Evolutionary conservation across 2,888 invertebrate species (phyloP), one percentile per base, ranked within the genome.

Genomic region (Xestia xanthographa): DNA sequence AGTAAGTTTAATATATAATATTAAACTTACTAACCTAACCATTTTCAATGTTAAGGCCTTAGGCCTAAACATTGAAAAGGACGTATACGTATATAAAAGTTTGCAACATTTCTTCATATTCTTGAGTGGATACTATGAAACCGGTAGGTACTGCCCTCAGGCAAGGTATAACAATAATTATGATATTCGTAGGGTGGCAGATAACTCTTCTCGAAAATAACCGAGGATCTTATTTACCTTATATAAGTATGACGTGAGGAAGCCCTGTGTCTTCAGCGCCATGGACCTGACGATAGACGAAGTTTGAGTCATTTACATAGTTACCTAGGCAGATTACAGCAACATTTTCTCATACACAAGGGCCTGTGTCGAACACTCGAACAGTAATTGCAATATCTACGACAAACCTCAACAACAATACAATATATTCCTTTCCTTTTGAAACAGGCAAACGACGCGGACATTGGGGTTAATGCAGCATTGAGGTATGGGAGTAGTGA

Each of bases 381-480:
- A 38, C 22, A 62, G 22, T 34, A 34, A 34, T 34, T 34, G 34
- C 34, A 34, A 34, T 34, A 34, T 34, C 34, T 34, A 34, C 34
- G 34, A 34, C 34, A 34, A 34, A 34, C 34, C 34, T 34, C 3
- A 34, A 34, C 1, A 34, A 34, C 34, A 34, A 34, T 34, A 34
- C 34, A 72, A 38, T 8, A n/a, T 56, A 62, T 75, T 29, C 14
- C 2, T 67, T 9, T 41, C 11, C 6, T 58, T 78, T 78, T 53
- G 65, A 72, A 73, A 60, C 93, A 97, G 93, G 97, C 98, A 6
- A 96, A 97, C 0, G 98, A 98, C 89, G 94, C 94, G 17, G 97
- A 97, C 82, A 92, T 96, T 26, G 97, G 97, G 1, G 92, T 94
- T 72, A 97, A 97, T 90, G 97, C 97, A 60, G 94, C 89, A 0